These are phyloP conservation scores for Syngnathus typhle DNA, from an alignment of 2,113 vertebrate species.

Conservation along the genomic window DNA sequence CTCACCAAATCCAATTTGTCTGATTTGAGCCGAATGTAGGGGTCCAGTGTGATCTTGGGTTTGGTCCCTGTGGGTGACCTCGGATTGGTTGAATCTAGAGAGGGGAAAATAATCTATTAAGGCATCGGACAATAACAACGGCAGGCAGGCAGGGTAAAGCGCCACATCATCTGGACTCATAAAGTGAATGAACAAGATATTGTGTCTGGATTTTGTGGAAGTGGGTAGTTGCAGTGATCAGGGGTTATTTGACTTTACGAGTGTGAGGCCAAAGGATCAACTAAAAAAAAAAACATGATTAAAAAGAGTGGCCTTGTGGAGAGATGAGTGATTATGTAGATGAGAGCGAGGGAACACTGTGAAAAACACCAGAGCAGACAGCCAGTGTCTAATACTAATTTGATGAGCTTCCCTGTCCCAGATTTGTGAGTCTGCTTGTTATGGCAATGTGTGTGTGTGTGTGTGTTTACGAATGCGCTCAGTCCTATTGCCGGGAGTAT, in stretches of 20 bases:
- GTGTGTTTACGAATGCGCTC: slow-evolving; percentile 3
- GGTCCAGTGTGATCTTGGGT: slow-evolving; percentile 82
- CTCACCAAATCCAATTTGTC: slow-evolving; percentile 85
- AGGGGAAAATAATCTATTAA: neutral
- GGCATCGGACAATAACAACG: slow-evolving; percentile 1
- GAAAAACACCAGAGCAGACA: slow-evolving; percentile 16
- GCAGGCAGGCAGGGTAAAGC: slow-evolving; percentile 10
- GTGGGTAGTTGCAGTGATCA: slow-evolving; percentile 5
- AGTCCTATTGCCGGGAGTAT: slow-evolving; percentile 12
- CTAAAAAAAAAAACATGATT: slow-evolving; percentile 40
- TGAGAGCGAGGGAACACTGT: slow-evolving; percentile 11
- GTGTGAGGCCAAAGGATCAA: neutral
- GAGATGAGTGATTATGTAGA: slow-evolving; percentile 44
- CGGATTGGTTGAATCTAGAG: slow-evolving; percentile 65
- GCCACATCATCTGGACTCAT: slow-evolving; percentile 31
- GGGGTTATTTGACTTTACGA: neutral
- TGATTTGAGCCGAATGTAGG: slow-evolving; percentile 80
- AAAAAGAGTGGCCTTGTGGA: slow-evolving; percentile 37
- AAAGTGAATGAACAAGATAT: slow-evolving; percentile 22
- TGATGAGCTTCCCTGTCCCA: slow-evolving; percentile 47
- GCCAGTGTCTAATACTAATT: slow-evolving; percentile 45
- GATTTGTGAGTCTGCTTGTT: slow-evolving; percentile 37
- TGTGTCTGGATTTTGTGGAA: slow-evolving; percentile 23
- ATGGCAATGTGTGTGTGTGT: neutral
- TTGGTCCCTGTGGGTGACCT: slow-evolving; percentile 63